A percentile compares a stretch with the other conserved stretches of the same genome.
These are phyloP conservation scores for Bathynomus jamesi DNA, from an alignment of 1,140 invertebrate genomes.

Conservation along the genomic window DNA sequence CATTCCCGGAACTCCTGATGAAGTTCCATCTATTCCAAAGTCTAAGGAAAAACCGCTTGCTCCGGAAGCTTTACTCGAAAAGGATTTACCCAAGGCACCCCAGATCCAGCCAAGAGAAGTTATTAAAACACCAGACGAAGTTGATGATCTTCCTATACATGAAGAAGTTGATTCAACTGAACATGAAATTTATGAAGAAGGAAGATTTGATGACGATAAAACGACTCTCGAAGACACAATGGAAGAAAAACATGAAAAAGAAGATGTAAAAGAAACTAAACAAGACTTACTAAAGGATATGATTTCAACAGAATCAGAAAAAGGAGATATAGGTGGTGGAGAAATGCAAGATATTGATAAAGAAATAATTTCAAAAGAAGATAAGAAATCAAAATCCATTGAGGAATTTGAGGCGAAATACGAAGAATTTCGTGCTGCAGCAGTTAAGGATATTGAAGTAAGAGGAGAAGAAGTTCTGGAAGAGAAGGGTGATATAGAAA, in stretches of 20 bases:
- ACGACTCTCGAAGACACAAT: no score
- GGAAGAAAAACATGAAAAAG: constrained; percentile 14
- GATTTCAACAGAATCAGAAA: no score
- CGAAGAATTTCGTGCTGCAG: constrained; percentile 18
- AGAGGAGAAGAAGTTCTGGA: constrained; percentile 17
- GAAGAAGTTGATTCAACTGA: constrained; percentile 37
- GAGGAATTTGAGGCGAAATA: constrained; percentile 28
- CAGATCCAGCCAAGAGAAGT: constrained; percentile 32
- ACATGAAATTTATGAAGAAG: constrained; percentile 31
- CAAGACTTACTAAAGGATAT: no score
- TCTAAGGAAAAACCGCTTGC: no score
- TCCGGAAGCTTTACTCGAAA: no score
- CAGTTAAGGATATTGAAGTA: constrained; percentile 12
- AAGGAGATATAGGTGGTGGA: no score
- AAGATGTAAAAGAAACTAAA: constrained; percentile 19
- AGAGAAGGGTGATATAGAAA: background rate
- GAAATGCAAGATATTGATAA: background rate
- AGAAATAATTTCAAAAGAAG: constrained; percentile 19
- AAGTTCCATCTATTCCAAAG: constrained; percentile 18
- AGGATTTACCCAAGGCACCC: constrained; percentile 1
- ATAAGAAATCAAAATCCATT: constrained; percentile 14
- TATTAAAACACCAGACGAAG: constrained; percentile 41
- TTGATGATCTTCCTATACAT: constrained; percentile 40
- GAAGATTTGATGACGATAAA: constrained; percentile 9
- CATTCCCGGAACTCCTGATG: constrained; percentile 9